Conservation (phyloP, 2,113 vertebrate genomes). For the Hydrochoerus hydrochaeris region DNA sequence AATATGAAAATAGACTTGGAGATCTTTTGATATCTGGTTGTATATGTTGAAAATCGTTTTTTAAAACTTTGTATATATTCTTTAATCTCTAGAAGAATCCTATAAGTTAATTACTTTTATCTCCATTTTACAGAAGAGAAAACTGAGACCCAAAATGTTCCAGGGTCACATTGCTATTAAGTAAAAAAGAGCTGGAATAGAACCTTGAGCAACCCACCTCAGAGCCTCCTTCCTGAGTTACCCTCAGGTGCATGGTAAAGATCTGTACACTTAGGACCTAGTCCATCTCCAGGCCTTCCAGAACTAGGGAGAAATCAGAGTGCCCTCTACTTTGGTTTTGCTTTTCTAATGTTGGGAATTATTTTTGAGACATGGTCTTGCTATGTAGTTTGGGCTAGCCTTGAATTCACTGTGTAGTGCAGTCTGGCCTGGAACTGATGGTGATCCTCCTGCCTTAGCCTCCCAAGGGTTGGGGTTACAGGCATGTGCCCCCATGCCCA, state of each 20-base stretch:
- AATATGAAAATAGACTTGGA: background rate
- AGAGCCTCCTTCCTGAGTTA: background rate
- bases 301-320: background rate
- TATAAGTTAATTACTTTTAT: background rate
- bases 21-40: background rate
- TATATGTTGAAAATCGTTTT: background rate
- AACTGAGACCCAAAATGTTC: background rate
- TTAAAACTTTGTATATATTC: background rate
- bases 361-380: background rate
- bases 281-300: background rate
- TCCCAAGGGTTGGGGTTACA: background rate
- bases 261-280: background rate
- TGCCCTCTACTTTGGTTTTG: background rate
- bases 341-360: background rate
- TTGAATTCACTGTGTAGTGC: background rate
- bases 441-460: background rate
- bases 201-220: background rate
- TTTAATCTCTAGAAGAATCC: background rate
- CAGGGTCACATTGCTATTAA: background rate
- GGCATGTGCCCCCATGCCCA: background rate
- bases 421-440: background rate
- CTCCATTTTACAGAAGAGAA: constrained; percentile 32
- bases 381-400: background rate
- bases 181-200: background rate
- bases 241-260: background rate